Evolutionary conservation across 2,888 invertebrate genomes (phyloP).

Genomic region (Agonopterix heracliana): DNA sequence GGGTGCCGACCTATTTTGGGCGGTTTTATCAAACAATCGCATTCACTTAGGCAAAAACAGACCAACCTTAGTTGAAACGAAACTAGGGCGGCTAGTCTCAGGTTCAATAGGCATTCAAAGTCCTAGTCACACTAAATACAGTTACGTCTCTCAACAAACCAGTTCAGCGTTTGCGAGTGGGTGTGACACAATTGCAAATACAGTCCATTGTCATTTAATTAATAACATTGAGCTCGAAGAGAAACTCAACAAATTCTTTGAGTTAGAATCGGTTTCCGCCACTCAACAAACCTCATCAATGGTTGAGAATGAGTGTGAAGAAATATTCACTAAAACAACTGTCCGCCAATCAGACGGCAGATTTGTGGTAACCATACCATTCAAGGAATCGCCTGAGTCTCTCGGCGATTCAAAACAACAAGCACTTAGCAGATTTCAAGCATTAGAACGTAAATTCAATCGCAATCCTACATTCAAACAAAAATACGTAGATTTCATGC

Average conservation of each 20-base stretch:
- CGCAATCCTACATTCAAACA: slow-evolving; percentile 5
- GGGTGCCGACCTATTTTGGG: slow-evolving; percentile 12
- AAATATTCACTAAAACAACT: slow-evolving; percentile 6
- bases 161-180: too few relatives aligned
- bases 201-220: background rate
- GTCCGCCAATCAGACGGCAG: too few relatives aligned
- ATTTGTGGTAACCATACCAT: too few relatives aligned
- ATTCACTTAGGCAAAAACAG: slow-evolving; percentile 6
- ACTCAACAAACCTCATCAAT: background rate
- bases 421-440: slow-evolving; percentile 8
- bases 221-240: background rate
- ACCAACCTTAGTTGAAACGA: slow-evolving; percentile 7
- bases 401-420: slow-evolving; percentile 9
- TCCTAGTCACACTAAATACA: too few relatives aligned
- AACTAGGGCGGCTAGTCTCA: slow-evolving; percentile 9
- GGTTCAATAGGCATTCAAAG: slow-evolving; percentile 11
- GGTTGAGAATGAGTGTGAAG: slow-evolving; percentile 12
- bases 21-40: background rate
- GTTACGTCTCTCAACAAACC: too few relatives aligned
- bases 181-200: too few relatives aligned
- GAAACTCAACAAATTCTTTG: slow-evolving; percentile 4
- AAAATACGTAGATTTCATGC: slow-evolving; percentile 11
- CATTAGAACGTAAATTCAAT: slow-evolving; percentile 7
- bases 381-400: slow-evolving; percentile 10
- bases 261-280: background rate